Evolutionary conservation across 2,113 vertebrate genomes (phyloP).

Genomic region (Chloropsis cyanopogon): DNA sequence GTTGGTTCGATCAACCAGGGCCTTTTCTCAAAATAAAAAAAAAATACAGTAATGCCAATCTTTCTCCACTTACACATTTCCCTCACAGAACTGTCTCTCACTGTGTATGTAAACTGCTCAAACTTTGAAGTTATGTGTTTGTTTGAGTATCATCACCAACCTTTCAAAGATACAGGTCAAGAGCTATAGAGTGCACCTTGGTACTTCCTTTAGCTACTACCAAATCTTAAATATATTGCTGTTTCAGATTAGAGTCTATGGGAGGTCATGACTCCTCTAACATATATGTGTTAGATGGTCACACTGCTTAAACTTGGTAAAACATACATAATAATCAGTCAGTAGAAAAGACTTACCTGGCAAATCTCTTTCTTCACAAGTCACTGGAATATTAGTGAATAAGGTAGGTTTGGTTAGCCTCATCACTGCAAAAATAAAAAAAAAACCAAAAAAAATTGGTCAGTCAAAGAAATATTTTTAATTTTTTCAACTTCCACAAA

Average conservation of each 20-base stretch:
- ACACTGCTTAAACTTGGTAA: background rate
- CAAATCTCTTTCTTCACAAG: slow-evolving; percentile 94
- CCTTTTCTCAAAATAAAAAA: background rate
- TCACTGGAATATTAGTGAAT: slow-evolving; percentile 96
- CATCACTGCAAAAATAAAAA: slow-evolving; percentile 86
- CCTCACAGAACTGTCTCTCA: background rate
- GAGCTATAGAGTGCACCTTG: background rate
- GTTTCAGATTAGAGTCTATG: background rate
- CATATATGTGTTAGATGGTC: background rate
- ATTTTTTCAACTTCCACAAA: background rate
- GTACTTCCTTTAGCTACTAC: background rate
- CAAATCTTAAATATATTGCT: background rate
- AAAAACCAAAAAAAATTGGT: background rate
- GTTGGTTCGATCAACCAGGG: background rate
- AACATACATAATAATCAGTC: background rate
- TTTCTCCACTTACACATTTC: background rate
- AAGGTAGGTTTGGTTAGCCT: slow-evolving; percentile 96
- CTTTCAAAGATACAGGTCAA: background rate
- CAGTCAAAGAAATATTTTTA: background rate
- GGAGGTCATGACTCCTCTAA: background rate
- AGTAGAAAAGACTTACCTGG: slow-evolving; percentile 79
- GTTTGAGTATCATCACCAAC: background rate
- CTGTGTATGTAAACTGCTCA: background rate
- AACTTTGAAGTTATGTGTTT: background rate
- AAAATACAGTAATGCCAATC: fast-evolving